These are phyloP conservation scores for Brachypalpus laphriformis DNA, from an alignment of 2,888 invertebrate species.

Conservation along the genomic window DNA sequence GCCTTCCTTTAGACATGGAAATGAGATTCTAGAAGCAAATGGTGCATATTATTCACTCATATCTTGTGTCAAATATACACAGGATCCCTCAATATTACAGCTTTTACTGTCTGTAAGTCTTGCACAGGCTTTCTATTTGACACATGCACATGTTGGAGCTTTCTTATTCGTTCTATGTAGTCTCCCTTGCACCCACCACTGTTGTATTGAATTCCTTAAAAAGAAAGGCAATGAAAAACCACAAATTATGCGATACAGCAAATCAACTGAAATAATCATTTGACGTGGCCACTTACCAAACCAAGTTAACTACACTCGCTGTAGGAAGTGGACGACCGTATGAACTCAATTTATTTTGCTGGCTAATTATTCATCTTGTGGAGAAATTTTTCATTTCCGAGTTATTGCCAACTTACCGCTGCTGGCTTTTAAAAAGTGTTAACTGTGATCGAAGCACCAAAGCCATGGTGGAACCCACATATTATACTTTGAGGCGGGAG, in stretches of 20 bases:
- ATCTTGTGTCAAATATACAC: too few relatives aligned
- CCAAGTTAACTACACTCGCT: conserved; percentile 36
- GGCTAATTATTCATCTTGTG: conserved; percentile 70
- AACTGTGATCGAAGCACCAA: conserved; percentile 50
- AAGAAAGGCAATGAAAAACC: conserved; percentile 18
- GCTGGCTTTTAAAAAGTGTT: conserved; percentile 52
- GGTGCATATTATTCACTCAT: too few relatives aligned
- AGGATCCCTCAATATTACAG: too few relatives aligned
- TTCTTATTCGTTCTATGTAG: too few relatives aligned
- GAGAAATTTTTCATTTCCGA: conserved; percentile 73
- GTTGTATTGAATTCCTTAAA: conserved; percentile 54
- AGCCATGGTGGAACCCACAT: background rate
- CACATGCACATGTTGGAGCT: too few relatives aligned
- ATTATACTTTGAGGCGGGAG: conserved; percentile 35
- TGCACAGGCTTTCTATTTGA: too few relatives aligned
- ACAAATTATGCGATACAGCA: conserved; percentile 64
- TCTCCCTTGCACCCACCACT: conserved; percentile 15
- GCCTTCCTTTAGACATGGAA: too few relatives aligned
- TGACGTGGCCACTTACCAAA: conserved; percentile 55
- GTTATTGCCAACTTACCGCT: conserved; percentile 62
- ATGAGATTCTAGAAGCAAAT: too few relatives aligned
- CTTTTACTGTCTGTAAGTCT: too few relatives aligned
- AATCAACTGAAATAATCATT: conserved; percentile 66
- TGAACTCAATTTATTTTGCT: conserved; percentile 72
- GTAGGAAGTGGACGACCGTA: conserved; percentile 64